phyloP scores from a whole-genome alignment of 2,113 vertebrate genomes.

The Trogon melanurus region DNA sequence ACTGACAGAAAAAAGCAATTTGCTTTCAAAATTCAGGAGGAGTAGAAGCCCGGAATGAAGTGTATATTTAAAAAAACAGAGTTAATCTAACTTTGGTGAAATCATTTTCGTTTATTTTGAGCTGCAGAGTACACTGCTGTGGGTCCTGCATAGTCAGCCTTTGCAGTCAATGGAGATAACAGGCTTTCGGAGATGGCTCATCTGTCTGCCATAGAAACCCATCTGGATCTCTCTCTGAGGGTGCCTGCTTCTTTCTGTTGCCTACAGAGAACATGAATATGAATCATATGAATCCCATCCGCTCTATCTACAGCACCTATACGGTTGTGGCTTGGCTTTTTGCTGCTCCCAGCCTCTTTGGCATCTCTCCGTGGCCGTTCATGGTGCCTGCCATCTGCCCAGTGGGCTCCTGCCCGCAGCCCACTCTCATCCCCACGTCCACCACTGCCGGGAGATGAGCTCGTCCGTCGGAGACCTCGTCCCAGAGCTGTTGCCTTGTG shows the following conservation, averaged over 20 bases:
- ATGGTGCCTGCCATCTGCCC: accelerated
- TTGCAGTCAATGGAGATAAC: conserved; percentile 25
- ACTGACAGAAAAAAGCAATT: background rate
- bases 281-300: background rate
- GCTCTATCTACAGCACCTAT: background rate
- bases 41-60: background rate
- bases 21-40: background rate
- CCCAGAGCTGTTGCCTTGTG: background rate
- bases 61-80: background rate
- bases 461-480: accelerated
- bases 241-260: conserved; percentile 32
- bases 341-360: background rate
- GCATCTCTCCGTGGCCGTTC: background rate
- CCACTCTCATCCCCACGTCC: accelerated
- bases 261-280: background rate
- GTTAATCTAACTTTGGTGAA: background rate
- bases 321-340: background rate
- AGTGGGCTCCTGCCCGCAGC: accelerated
- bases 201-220: conserved; percentile 58
- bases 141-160: background rate
- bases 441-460: background rate
- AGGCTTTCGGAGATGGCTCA: conserved; percentile 26
- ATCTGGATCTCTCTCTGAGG: conserved; percentile 22
- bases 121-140: background rate
- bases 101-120: background rate